Evolutionary conservation across 2,113 vertebrate genomes (phyloP), one percentile per base, ranked within the genome.

Genomic region (Daphoenositta chrysoptera): DNA sequence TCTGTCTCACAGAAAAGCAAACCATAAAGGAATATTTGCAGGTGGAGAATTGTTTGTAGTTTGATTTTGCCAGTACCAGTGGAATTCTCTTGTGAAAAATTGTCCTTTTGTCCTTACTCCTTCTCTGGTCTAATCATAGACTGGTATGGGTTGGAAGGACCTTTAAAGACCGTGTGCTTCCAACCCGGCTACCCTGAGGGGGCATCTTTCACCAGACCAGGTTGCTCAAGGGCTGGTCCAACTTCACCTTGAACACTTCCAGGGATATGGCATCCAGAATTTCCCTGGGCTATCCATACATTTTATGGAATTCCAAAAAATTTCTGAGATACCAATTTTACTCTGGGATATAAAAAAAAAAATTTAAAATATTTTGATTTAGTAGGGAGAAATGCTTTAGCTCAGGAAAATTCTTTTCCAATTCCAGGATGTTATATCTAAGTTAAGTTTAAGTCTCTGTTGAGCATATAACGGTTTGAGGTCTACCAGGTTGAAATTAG

Each of bases 171-270:
- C 22, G 8, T 20, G 4, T 28, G 18, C 19, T 71, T 75, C 57
- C 64, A 80, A 22, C 8, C 9, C 0, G 0, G 8, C 7, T 53
- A 7, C 30, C 12, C 9, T 5, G 28, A 42, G 9, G 5, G 7
- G 7, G 4, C 18, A n/a, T 40, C 45, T 60, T 70, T 65, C 14
- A 58, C n/a, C 37, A 58, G 47, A 39, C 7, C 23, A 48, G 8
- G 17, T 31, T 84, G 21, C n/a, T 77, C 51, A 58, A 78, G 54
- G 18, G 14, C 19, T n/a, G 1, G 3, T 72, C n/a, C 27, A 69
- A 0, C 22, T 51, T 66, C 14, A 12, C 11, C 11, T 40, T 53
- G 64, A 85, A 26, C 11, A 22, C 11, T 86, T 69, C 12, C 15
- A 57, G 51, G 35, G 44, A 24, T 73, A 33, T 12, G 18, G 6